Base-by-base conservation (phyloP, 2,797 vertebrate species). In the Knipowitschia caucasica region DNA sequence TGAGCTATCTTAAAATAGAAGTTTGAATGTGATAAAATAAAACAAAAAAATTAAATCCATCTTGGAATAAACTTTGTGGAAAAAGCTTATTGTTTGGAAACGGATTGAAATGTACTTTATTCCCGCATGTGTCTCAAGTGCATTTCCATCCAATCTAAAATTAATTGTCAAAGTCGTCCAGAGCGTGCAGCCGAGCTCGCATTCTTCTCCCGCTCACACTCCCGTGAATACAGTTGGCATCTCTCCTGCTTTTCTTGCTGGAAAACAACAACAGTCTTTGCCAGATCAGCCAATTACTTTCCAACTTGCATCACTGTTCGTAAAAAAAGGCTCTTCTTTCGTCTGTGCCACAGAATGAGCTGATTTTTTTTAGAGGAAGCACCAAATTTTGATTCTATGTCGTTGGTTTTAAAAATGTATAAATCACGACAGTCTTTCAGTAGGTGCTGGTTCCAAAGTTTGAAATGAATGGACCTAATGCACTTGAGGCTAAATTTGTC, bases 81-180 rank as follows among this genome's bases (percentile, higher is more conserved):
- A 3, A 5, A 3, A 5, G 38, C 5, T 40, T 23, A n/a, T 14
- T 21, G 38, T 25, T 7, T 24, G 14, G 21, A 14, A 24, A 3
- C n/a, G 11, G 4, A 23, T 24, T 7, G 33, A 3, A 24, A 43
- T 25, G 23, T 7, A 9, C 14, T 3, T 4, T 33, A 8, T 34
- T 9, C 23, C n/a, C n/a, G 21, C 34, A 27, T 18, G 26, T 1
- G 20, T 46, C 56, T 30, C 14, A 21, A 40, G 40, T 34, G 24
- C 47, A 58, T 49, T 25, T 23, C 21, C 17, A 11, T 43, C 45
- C 17, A 49, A 47, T 73, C 35, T 64, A 30, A 53, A 64, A 59
- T 33, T 45, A 42, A 33, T 46, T 66, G 45, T 53, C 29, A 23
- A 11, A 35, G 49, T 9, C 39, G 35, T 49, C 43, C 39, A 50